phyloP scores from a whole-genome alignment of 2,113 vertebrate species.

The Sylvietta virens region DNA sequence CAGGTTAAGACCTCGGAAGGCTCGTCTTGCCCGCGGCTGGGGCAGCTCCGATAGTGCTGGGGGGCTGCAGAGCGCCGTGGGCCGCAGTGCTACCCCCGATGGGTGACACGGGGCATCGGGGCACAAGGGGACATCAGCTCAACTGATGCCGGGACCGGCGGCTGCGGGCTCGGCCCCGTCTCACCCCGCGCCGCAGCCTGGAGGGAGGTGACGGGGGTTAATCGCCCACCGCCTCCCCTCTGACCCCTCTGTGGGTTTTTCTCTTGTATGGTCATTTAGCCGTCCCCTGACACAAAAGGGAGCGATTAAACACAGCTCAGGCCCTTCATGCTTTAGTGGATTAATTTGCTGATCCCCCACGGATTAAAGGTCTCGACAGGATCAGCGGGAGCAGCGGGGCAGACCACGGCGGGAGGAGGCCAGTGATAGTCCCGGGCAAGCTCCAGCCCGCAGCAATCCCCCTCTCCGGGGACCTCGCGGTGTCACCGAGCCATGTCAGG shows the following conservation, averaged over 20 bases:
- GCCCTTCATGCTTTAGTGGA: slow-evolving; percentile 74
- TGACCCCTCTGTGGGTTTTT: slow-evolving; percentile 77
- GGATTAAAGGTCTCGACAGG: slow-evolving; percentile 67
- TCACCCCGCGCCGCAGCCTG: slow-evolving; percentile 46
- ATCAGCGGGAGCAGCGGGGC: slow-evolving; percentile 34
- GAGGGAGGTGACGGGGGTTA: slow-evolving; percentile 72
- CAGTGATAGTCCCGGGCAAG: background rate
- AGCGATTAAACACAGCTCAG: slow-evolving; percentile 73
- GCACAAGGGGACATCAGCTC: background rate
- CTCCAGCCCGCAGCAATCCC: background rate
- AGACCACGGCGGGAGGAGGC: slow-evolving; percentile 18
- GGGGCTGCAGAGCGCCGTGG: rapidly evolving
- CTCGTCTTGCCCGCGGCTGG: background rate
- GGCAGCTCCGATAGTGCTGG: background rate
- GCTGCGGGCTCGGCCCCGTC: slow-evolving; percentile 15
- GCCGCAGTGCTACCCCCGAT: background rate
- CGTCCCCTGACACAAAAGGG: slow-evolving; percentile 70
- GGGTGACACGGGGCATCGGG: background rate
- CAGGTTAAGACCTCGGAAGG: background rate
- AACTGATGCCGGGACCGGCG: background rate
- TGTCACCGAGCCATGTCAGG: slow-evolving; percentile 49
- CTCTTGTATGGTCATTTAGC: slow-evolving; percentile 74
- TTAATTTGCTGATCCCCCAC: slow-evolving; percentile 74
- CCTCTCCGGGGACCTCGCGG: background rate
- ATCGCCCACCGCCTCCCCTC: slow-evolving; percentile 74